Conservation (phyloP, 2,888 invertebrate species). For the Julus scandinavius region DNA sequence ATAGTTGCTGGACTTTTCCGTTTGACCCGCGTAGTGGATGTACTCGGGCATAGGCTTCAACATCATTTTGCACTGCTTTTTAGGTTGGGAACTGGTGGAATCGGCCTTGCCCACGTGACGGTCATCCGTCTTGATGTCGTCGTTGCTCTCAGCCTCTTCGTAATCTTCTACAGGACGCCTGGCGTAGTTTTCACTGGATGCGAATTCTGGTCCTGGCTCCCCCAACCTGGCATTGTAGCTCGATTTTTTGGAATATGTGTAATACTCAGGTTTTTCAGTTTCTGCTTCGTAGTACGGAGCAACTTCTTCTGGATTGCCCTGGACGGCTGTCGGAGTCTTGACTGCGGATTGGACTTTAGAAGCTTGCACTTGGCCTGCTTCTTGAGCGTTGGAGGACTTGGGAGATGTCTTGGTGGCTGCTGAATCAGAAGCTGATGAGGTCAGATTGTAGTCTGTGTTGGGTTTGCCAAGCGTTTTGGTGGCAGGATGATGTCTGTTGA, state of each 20-base stretch:
- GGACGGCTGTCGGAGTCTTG: neutral
- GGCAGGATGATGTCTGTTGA: neutral
- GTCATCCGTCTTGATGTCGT: neutral
- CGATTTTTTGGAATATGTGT: conserved; percentile 13
- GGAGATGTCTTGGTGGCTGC: neutral
- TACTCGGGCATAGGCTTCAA: conserved; percentile 52
- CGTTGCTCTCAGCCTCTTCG: conserved; percentile 23
- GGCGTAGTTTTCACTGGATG: conserved; percentile 53
- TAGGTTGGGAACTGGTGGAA: neutral
- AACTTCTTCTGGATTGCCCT: neutral
- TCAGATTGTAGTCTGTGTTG: neutral
- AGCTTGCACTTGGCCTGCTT: neutral
- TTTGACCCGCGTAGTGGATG: neutral
- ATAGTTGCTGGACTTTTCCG: neutral
- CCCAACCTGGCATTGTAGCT: neutral
- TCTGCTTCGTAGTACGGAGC: neutral
- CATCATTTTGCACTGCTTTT: neutral
- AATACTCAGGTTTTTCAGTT: conserved; percentile 39
- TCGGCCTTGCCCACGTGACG: neutral
- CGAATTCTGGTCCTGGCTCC: conserved; percentile 38
- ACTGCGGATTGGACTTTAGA: neutral
- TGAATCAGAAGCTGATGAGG: neutral
- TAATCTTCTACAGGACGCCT: conserved; percentile 24
- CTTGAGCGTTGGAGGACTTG: neutral
- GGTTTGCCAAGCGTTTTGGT: neutral